Conservation (phyloP, 2,797 vertebrate species). For the Myotis vivesi region DNA sequence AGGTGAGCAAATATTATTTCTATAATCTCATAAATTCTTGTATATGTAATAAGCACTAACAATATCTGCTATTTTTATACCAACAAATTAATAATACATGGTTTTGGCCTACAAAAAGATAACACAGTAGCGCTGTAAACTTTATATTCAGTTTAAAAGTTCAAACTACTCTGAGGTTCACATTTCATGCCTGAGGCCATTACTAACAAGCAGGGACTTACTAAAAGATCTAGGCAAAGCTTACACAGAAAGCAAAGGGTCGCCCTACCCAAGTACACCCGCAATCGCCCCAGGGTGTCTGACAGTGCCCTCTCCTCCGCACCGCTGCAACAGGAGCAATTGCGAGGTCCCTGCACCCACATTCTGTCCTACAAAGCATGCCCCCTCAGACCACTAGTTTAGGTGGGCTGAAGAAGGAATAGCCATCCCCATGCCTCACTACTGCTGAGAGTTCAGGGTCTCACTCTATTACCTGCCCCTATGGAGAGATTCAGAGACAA, state of each 20-base stretch:
- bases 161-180: neutral
- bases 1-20: neutral
- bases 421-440: neutral
- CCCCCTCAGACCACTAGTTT: neutral
- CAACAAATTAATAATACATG: neutral
- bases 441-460: neutral
- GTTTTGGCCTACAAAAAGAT: neutral
- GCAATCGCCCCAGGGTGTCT: fast-evolving
- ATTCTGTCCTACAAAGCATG: neutral
- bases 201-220: neutral
- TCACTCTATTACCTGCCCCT: neutral
- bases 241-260: neutral
- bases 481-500: neutral
- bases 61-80: neutral
- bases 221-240: neutral
- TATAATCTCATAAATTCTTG: neutral
- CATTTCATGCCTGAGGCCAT: neutral
- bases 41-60: neutral
- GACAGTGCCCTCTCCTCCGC: neutral
- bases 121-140: neutral
- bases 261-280: neutral
- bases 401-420: neutral
- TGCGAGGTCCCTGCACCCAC: neutral
- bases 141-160: neutral
- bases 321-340: neutral